These are phyloP conservation scores for Nemurella pictetii DNA, from an alignment of 2,888 invertebrate genomes.

Conservation along the genomic window DNA sequence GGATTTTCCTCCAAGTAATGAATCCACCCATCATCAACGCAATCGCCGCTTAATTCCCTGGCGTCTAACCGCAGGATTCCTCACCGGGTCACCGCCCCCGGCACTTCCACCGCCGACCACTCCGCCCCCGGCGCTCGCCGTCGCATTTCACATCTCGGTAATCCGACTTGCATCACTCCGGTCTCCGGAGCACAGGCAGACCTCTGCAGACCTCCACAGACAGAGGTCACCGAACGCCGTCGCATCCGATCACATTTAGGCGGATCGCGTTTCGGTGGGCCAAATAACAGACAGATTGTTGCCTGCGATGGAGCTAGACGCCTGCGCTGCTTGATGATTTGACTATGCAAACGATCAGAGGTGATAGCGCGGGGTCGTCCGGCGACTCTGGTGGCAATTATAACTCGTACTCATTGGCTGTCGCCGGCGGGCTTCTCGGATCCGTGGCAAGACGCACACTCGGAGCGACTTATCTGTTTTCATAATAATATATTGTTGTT, in stretches of 20 bases:
- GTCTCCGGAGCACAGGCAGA: background rate
- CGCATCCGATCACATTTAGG: constrained; percentile 7
- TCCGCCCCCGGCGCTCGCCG: background rate
- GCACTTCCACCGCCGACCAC: background rate
- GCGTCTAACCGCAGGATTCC: background rate
- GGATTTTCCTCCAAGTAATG: background rate
- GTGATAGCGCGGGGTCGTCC: constrained; percentile 7
- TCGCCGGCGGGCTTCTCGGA: background rate
- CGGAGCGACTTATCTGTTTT: background rate
- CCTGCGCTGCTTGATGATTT: background rate
- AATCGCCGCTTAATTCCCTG: background rate
- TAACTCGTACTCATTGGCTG: background rate
- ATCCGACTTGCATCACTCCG: background rate
- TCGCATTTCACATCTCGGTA: background rate
- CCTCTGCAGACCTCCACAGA: background rate
- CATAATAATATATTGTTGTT: background rate
- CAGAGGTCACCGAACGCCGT: background rate
- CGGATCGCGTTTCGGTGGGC: constrained; percentile 16
- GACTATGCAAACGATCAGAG: constrained; percentile 34
- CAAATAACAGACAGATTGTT: too few species aligned
- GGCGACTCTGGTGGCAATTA: constrained; percentile 8
- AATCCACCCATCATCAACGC: background rate
- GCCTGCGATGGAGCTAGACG: constrained; percentile 8
- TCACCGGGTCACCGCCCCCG: background rate
- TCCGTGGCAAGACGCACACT: background rate